Evolutionary conservation across 2,113 vertebrate genomes (phyloP).

Genomic region (Astur gentilis): DNA sequence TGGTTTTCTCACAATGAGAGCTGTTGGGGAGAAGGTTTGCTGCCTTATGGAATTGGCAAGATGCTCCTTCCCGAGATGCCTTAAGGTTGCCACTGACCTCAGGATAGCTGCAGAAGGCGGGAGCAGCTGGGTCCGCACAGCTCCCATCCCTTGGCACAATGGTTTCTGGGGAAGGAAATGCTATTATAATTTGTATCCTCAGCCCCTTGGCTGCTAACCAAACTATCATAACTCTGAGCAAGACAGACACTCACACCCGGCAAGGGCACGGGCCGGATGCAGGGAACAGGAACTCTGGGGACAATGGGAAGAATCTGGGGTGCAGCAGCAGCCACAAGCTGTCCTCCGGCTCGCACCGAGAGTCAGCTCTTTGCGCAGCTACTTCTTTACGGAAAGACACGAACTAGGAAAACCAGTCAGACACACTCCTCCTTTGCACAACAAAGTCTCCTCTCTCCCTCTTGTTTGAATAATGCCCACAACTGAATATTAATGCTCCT

Average conservation of each 20-base stretch:
- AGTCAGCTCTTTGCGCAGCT: not conserved
- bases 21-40: not conserved
- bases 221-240: not conserved
- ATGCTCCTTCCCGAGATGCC: not conserved
- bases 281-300: conserved; percentile 51
- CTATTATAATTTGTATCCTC: not conserved
- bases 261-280: conserved; percentile 32
- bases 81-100: not conserved
- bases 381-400: accelerated
- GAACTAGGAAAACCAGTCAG: not conserved
- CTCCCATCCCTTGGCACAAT: conserved; percentile 24
- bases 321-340: not conserved
- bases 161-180: conserved; percentile 39
- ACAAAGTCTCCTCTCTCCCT: not conserved
- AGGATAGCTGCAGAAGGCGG: not conserved
- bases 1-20: not conserved
- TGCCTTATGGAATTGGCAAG: not conserved
- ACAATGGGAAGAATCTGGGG: conserved; percentile 41
- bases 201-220: conserved; percentile 44
- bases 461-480: not conserved
- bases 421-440: no score
- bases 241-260: not conserved
- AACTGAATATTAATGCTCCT: not conserved
- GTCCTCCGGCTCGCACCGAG: not conserved
- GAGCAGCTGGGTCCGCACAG: not conserved